Conservation (phyloP, 1,140 invertebrate genomes). For the Euglossa dilemma region DNA sequence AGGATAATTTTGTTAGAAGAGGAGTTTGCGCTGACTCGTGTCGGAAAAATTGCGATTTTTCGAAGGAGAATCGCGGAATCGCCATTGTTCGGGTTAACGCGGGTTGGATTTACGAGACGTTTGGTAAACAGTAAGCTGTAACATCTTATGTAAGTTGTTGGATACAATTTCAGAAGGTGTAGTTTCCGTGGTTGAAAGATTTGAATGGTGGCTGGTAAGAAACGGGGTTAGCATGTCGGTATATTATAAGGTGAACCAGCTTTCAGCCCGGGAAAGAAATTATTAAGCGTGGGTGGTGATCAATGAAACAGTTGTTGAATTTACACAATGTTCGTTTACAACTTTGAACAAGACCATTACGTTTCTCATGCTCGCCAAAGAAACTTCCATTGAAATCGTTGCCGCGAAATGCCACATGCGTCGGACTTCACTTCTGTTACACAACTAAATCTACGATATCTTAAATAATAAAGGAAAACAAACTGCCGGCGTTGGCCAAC, state of each 20-base stretch:
- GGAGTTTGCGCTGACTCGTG: too few relatives aligned
- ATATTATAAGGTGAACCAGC: constrained; percentile 12
- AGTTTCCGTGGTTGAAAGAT: not conserved
- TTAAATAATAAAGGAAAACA: not conserved
- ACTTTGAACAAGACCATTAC: constrained; percentile 17
- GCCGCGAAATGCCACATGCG: not conserved
- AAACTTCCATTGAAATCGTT: not conserved
- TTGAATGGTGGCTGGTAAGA: constrained; percentile 2
- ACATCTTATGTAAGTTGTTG: constrained; percentile 3
- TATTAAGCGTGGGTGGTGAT: constrained; percentile 13
- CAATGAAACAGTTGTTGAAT: constrained; percentile 36
- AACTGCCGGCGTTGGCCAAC: not conserved
- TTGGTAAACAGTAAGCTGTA: not conserved
- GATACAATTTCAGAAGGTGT: constrained; percentile 11
- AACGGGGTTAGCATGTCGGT: not conserved
- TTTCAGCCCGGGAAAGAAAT: not conserved
- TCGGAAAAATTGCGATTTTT: too few relatives aligned
- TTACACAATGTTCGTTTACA: constrained; percentile 33
- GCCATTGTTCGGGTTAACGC: not conserved
- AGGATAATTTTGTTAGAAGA: too few relatives aligned
- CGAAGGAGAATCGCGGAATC: too few relatives aligned
- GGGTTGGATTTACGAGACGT: not conserved
- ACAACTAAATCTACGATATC: not conserved
- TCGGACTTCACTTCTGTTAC: not conserved
- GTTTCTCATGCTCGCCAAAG: not conserved